Conservation (phyloP, 2,797 vertebrate species). For the Heliangelus exortis region DNA sequence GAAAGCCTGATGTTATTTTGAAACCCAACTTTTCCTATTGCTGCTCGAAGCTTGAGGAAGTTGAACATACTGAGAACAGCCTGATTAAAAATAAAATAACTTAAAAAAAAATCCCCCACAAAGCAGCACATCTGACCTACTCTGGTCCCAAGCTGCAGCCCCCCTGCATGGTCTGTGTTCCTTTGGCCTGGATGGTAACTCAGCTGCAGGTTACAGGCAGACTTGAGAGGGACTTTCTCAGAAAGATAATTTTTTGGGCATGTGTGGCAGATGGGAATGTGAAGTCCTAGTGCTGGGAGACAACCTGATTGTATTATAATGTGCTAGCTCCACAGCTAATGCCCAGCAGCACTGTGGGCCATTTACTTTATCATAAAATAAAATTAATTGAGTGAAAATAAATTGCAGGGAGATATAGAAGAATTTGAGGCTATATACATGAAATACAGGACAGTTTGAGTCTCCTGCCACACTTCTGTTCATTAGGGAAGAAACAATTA, state of each 20-base stretch:
- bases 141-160: neutral
- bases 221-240: neutral
- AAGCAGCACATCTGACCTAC: neutral
- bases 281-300: slow-evolving; percentile 45
- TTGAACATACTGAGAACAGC: neutral
- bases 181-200: neutral
- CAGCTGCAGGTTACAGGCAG: neutral
- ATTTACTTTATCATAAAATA: slow-evolving; percentile 80
- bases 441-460: slow-evolving; percentile 34
- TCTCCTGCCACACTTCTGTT: slow-evolving; percentile 72
- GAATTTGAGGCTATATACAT: slow-evolving; percentile 65
- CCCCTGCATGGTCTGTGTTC: fast-evolving
- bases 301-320: slow-evolving; percentile 57
- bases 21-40: neutral
- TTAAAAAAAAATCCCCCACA: too few relatives aligned
- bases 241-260: slow-evolving; percentile 22
- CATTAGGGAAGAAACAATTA: slow-evolving; percentile 72
- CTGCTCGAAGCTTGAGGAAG: neutral
- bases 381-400: slow-evolving; percentile 77
- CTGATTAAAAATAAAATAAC: neutral
- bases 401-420: slow-evolving; percentile 65
- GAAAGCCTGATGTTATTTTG: neutral
- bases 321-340: slow-evolving; percentile 67
- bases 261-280: slow-evolving; percentile 41
- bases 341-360: slow-evolving; percentile 75